phyloP scores from a whole-genome alignment of 2,797 vertebrate species.

The Clarias pachynema region DNA sequence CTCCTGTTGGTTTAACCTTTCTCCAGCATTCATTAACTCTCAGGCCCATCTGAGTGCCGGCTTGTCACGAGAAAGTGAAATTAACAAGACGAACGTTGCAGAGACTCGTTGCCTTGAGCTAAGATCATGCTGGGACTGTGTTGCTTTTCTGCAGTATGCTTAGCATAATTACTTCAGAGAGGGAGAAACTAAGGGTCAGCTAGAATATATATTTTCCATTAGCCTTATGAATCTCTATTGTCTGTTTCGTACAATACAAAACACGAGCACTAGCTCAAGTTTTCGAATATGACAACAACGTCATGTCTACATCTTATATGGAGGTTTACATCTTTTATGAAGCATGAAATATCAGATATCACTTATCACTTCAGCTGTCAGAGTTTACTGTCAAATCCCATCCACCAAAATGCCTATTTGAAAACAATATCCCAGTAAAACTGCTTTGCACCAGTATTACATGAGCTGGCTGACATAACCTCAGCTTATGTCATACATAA shows the following conservation, averaged over 20 bases:
- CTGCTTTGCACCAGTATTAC: not conserved
- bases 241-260: not conserved
- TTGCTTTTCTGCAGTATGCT: conserved; percentile 51
- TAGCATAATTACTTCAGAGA: conserved; percentile 52
- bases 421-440: not conserved
- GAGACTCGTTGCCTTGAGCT: conserved; percentile 72
- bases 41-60: conserved; percentile 68
- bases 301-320: not conserved
- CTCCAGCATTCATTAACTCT: conserved; percentile 78
- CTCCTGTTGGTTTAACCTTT: conserved; percentile 84
- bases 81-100: conserved; percentile 73
- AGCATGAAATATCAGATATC: not conserved
- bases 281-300: not conserved
- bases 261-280: not conserved
- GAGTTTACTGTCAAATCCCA: not conserved
- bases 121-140: conserved; percentile 63
- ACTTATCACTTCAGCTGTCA: not conserved
- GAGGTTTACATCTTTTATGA: not conserved
- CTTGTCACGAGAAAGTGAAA: conserved; percentile 78
- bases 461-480: not conserved
- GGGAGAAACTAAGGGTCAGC: conserved; percentile 42
- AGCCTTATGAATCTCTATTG: conserved; percentile 40
- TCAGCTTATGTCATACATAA: not conserved
- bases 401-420: not conserved
- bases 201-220: conserved; percentile 32